Evolutionary conservation across 2,113 vertebrate genomes (phyloP), one percentile per base, ranked within the genome.

Genomic region (Sialia sialis): DNA sequence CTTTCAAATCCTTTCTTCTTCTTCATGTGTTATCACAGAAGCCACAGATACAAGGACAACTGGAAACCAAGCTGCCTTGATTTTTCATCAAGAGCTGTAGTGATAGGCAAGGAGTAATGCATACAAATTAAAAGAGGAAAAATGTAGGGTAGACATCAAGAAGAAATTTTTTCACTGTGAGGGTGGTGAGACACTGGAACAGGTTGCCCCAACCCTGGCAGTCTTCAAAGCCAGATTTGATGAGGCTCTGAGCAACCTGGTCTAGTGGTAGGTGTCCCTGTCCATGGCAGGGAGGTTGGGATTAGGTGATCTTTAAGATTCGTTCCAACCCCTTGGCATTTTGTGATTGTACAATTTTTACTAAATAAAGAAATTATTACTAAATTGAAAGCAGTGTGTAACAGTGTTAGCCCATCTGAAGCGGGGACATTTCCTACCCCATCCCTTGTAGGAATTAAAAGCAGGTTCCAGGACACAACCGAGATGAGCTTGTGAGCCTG

Each of bases 401-500:
- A 29, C 36, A 10, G 1, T 3, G 39, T 49, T n/a, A 17, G 32
- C 6, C 74, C 23, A 0, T 23, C 30, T 16, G 59, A 48, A 69
- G 34, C 4, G 4, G 41, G 15, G 62, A 22, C 44, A 9, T 23
- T 60, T 52, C 44, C 59, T 25, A 25, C 17, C 29, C 29, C 16
- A 7, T 6, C 0, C 4, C 17, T 13, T 7, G 18, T 22, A 60
- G 30, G 4, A 44, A 13, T 41, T 22, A 26, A 32, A 54, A 63
- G 41, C 67, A 7, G 8, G 9, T 51, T 46, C 67, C 30, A 14
- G 89, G 73, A 55, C 30, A 5, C 32, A 7, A 1, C 34, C 0
- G 11, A 5, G 15, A 3, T 4, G 3, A 2, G n/a, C 29, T 13
- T 6, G 9, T 4, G 15, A 5, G 11, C 22, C n/a, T 11, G 10